These are phyloP conservation scores for Danio tinwini DNA, from an alignment of 2,797 vertebrate species.

Conservation along the genomic window DNA sequence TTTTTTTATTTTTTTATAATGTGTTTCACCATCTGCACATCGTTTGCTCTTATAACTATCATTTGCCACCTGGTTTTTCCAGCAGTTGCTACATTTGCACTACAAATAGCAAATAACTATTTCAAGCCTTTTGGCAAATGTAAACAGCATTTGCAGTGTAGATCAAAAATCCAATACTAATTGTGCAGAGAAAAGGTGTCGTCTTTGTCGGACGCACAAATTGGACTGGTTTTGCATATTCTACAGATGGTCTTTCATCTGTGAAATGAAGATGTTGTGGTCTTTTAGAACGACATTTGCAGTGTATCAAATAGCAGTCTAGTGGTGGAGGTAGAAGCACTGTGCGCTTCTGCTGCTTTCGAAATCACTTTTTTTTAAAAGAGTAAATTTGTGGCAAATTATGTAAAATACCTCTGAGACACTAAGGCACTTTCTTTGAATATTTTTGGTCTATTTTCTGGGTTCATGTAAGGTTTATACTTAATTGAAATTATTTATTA, in stretches of 20 bases:
- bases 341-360: background rate
- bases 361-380: background rate
- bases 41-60: slow-evolving; percentile 24
- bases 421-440: background rate
- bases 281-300: background rate
- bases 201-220: slow-evolving; percentile 15
- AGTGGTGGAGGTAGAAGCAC: slow-evolving; percentile 8
- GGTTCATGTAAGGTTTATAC: background rate
- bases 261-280: slow-evolving; percentile 20
- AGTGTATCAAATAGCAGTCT: slow-evolving; percentile 8
- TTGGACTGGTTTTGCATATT: background rate
- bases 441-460: background rate
- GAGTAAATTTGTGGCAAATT: background rate
- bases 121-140: background rate
- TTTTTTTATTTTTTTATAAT: background rate
- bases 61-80: slow-evolving; percentile 26
- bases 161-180: slow-evolving; percentile 11
- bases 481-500: background rate
- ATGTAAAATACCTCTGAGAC: background rate
- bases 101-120: slow-evolving; percentile 26
- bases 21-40: background rate
- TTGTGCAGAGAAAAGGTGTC: background rate
- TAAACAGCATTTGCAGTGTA: slow-evolving; percentile 12
- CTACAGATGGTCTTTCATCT: slow-evolving; percentile 27
- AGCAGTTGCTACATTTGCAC: slow-evolving; percentile 23